Conservation (phyloP, 2,888 invertebrate genomes). For the Ganaspis brasiliensis region DNA sequence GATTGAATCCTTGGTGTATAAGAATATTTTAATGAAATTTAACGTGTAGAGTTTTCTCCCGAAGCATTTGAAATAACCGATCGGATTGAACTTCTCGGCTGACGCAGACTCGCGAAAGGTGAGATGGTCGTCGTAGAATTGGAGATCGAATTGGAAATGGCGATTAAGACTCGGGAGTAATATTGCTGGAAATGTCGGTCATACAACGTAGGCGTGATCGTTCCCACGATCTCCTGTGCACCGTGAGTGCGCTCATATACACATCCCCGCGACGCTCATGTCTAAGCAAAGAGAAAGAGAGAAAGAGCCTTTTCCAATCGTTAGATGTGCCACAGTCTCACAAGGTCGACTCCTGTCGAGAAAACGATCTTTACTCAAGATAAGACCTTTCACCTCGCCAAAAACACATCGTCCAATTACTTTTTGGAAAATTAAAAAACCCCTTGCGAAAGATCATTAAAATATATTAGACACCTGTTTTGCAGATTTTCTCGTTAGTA, state of each 20-base stretch:
- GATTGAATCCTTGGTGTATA: background rate
- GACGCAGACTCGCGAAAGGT: slow-evolving; percentile 30
- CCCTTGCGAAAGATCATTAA: background rate
- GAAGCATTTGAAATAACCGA: slow-evolving; percentile 38
- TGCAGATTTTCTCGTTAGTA: background rate
- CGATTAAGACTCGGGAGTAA: slow-evolving; percentile 41
- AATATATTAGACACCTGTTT: slow-evolving; percentile 4
- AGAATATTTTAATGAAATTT: slow-evolving; percentile 35
- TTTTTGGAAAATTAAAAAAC: background rate
- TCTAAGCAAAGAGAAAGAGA: slow-evolving; percentile 17
- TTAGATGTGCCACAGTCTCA: slow-evolving; percentile 33
- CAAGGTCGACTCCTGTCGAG: slow-evolving; percentile 41
- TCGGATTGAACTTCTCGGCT: slow-evolving; percentile 38
- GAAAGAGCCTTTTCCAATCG: slow-evolving; percentile 41
- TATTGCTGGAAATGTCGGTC: slow-evolving; percentile 57
- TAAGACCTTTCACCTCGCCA: slow-evolving; percentile 14
- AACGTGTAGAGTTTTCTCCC: slow-evolving; percentile 19
- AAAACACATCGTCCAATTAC: background rate
- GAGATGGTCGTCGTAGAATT: slow-evolving; percentile 39
- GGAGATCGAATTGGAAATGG: slow-evolving; percentile 42
- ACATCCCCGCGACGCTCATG: slow-evolving; percentile 11
- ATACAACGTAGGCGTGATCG: slow-evolving; percentile 62
- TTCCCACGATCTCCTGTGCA: slow-evolving; percentile 64
- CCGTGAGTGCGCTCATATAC: slow-evolving; percentile 46
- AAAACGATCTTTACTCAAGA: slow-evolving; percentile 24